Percentiles rank a stretch among this genome's conserved stretches.
These are phyloP conservation scores for Terrapene triunguis DNA, from an alignment of 2,113 vertebrate genomes.

Conservation along the genomic window DNA sequence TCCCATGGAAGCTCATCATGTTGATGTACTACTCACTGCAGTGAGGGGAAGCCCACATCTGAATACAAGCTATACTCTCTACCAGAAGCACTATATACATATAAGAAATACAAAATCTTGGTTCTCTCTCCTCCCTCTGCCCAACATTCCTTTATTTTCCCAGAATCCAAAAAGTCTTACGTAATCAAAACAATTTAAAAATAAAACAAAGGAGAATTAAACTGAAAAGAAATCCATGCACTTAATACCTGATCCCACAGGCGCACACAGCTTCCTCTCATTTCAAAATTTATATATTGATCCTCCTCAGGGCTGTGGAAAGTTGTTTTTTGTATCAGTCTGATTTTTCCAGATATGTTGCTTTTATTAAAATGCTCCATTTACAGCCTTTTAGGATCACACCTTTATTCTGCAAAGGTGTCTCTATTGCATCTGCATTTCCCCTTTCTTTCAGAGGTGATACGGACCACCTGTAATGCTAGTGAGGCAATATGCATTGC, in stretches of 20 bases:
- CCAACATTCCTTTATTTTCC: background rate
- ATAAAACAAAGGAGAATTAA: constrained; percentile 21
- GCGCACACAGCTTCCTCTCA: background rate
- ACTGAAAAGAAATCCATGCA: constrained; percentile 18
- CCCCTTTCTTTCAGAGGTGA: constrained; percentile 6
- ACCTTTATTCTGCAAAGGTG: background rate
- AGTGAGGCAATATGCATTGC: constrained; percentile 5
- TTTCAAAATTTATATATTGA: background rate
- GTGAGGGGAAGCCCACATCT: background rate
- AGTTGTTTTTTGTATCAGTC: background rate
- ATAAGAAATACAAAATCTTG: background rate
- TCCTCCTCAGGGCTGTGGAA: background rate
- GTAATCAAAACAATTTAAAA: constrained; percentile 37
- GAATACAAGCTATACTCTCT: constrained; percentile 19
- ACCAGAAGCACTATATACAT: background rate
- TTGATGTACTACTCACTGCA: background rate
- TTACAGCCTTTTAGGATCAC: background rate
- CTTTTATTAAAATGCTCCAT: background rate
- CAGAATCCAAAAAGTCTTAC: background rate
- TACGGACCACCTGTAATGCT: background rate
- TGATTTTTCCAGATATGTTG: background rate
- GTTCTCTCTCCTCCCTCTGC: background rate
- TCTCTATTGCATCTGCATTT: background rate
- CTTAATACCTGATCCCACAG: background rate
- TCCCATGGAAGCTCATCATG: background rate